Conservation (phyloP, 2,113 vertebrate genomes). For the Trogon surrucura region DNA sequence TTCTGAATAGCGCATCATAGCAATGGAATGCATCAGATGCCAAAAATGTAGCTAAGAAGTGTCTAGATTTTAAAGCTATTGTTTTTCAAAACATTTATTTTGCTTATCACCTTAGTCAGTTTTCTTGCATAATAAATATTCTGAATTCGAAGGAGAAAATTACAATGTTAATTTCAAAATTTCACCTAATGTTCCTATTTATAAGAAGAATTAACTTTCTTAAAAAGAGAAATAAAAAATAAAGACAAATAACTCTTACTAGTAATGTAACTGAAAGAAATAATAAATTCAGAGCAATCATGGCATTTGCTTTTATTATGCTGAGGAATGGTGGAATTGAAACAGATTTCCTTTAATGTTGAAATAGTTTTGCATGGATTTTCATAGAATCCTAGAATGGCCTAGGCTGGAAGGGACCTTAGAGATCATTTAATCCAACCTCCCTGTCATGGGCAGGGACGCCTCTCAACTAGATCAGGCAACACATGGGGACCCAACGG, state of each 20-base stretch:
- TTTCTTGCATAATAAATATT: neutral
- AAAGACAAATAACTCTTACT: neutral
- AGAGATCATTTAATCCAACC: too few species aligned
- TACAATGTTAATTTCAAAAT: neutral
- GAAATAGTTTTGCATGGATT: neutral
- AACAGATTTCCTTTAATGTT: neutral
- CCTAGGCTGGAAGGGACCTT: too few species aligned
- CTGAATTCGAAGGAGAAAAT: neutral
- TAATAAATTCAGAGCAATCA: neutral
- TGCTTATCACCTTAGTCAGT: neutral
- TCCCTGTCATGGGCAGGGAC: too few species aligned
- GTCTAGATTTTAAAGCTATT: neutral
- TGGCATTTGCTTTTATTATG: neutral
- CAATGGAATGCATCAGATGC: constrained; percentile 6
- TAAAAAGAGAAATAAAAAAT: neutral
- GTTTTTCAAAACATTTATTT: constrained; percentile 1
- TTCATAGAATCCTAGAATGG: too few species aligned
- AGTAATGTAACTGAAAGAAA: neutral
- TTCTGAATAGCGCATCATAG: neutral
- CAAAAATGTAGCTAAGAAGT: neutral
- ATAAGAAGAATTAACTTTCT: neutral
- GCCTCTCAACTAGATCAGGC: too few species aligned
- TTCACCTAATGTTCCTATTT: neutral
- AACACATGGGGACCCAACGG: too few species aligned
- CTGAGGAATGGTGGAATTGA: neutral